A percentile compares a stretch with the other conserved stretches of the same genome.
phyloP scores from a whole-genome alignment of 92 coral and sea anemone species.

The Zoanthus solanderi region DNA sequence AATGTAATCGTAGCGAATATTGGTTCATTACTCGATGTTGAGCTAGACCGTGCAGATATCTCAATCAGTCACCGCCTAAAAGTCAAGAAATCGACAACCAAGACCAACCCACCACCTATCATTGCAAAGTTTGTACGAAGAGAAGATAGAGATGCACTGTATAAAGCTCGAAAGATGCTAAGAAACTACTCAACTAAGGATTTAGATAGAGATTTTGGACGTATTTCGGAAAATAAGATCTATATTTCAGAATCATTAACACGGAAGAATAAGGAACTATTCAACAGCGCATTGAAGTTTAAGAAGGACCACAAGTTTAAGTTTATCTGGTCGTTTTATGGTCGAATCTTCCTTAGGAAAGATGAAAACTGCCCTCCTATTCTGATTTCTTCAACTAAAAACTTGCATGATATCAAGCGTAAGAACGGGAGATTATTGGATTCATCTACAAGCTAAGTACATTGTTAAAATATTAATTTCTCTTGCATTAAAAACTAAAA shows the following conservation, averaged over 20 bases:
- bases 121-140: slow-evolving; percentile 36
- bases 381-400: slow-evolving; percentile 8
- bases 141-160: slow-evolving; percentile 30
- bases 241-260: slow-evolving; percentile 40
- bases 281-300: slow-evolving; percentile 10
- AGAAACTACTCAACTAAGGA: slow-evolving; percentile 22
- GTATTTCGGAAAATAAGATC: slow-evolving; percentile 4
- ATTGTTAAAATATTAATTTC: no score
- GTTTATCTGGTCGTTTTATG: slow-evolving; percentile 39
- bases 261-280: slow-evolving; percentile 26
- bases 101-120: slow-evolving; percentile 10
- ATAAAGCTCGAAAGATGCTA: slow-evolving; percentile 20
- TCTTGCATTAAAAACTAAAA: no score
- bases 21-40: slow-evolving; percentile 32
- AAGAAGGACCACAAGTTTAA: slow-evolving; percentile 37
- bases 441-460: no score
- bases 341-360: slow-evolving; percentile 36
- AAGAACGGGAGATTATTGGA: no score
- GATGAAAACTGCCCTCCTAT: slow-evolving; percentile 7
- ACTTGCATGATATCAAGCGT: neutral
- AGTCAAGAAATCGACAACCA: neutral
- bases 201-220: neutral
- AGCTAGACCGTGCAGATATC: slow-evolving; percentile 21
- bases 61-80: slow-evolving; percentile 27
- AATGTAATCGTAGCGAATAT: slow-evolving; percentile 26